Evolutionary conservation across 1,140 invertebrate species (phyloP), one percentile per base, ranked within the genome.

Genomic region (Ridgeia piscesae): DNA sequence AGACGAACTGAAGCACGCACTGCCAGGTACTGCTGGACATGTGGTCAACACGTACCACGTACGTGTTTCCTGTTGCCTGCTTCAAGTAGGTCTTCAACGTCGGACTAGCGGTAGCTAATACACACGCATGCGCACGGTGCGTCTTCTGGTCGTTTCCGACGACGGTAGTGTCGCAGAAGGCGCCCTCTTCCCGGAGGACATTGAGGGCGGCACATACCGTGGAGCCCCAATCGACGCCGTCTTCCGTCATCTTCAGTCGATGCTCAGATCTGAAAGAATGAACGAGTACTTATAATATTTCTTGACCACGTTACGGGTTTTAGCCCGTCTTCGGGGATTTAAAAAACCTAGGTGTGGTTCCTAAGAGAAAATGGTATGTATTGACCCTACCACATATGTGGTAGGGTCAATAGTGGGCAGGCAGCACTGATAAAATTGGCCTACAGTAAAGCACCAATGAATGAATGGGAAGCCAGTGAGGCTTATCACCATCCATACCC

Each of bases 141-240:
- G 34, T 90, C 35, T 92, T 93, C 91, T 91, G 89, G 35, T 92
- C 35, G 89, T 92, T 91, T 33, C 92, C 89, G 92, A 91, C 91
- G 34, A 92, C 31, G 17, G 89, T 42, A 17, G 89, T 42, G 34
- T 90, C 35, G 89, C 89, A 35, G 89, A 90, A 90, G 6, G 34
- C 34, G 21, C 17, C n/a, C 89, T 42, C 89, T 90, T n/a, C 89
- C 34, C 89, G 89, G 17, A 90, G 89, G 31, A 21, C 34, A 33
- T 34, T 35, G 34, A 90, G 89, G 31, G 35, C 89, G 34, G 34
- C 17, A n/a, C 89, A 77, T 21, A 77, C 11, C 14, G 58, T 77
- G 58, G 58, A 77, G 58, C 58, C 58, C 58, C 58, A 77, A 21
- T 27, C 58, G 58, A 77, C 58, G 58, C 17, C 89, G 35, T 90